These are phyloP conservation scores for Drosophila oshimai DNA, from an alignment of 1,140 invertebrate species.

Conservation along the genomic window DNA sequence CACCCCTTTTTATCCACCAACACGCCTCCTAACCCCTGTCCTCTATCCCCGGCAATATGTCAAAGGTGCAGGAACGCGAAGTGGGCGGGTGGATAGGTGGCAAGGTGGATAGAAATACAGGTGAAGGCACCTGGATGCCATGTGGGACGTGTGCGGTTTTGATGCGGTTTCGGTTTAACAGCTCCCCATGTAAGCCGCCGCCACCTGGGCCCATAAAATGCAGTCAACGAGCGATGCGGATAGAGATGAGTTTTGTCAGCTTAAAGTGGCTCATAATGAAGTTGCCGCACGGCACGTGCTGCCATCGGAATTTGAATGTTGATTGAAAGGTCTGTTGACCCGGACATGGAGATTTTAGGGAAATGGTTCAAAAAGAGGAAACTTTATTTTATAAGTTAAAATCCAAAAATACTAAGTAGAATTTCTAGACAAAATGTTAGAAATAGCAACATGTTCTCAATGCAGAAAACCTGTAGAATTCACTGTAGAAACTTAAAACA, in stretches of 20 bases:
- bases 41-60: slow-evolving; percentile 58
- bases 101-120: neutral
- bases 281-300: slow-evolving; percentile 42
- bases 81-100: neutral
- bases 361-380: too few relatives aligned
- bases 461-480: too few relatives aligned
- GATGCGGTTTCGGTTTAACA: slow-evolving; percentile 72
- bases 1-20: neutral
- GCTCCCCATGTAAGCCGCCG: slow-evolving; percentile 35
- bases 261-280: slow-evolving; percentile 71
- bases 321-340: slow-evolving; percentile 36
- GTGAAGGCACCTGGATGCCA: slow-evolving; percentile 52
- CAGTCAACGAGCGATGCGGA: slow-evolving; percentile 22
- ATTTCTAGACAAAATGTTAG: too few relatives aligned
- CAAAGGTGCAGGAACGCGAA: slow-evolving; percentile 47
- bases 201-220: slow-evolving; percentile 49
- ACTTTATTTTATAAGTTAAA: too few relatives aligned
- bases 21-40: neutral
- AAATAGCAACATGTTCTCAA: too few relatives aligned
- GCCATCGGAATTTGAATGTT: slow-evolving; percentile 41
- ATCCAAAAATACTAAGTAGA: too few relatives aligned
- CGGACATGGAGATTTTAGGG: neutral
- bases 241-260: slow-evolving; percentile 62
- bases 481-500: too few relatives aligned
- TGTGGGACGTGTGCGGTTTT: slow-evolving; percentile 74